A percentile compares a stretch with the other conserved stretches of the same genome.
Evolutionary conservation across 2,797 vertebrate species (phyloP).

Genomic region (Cacajao melanocephalus): DNA sequence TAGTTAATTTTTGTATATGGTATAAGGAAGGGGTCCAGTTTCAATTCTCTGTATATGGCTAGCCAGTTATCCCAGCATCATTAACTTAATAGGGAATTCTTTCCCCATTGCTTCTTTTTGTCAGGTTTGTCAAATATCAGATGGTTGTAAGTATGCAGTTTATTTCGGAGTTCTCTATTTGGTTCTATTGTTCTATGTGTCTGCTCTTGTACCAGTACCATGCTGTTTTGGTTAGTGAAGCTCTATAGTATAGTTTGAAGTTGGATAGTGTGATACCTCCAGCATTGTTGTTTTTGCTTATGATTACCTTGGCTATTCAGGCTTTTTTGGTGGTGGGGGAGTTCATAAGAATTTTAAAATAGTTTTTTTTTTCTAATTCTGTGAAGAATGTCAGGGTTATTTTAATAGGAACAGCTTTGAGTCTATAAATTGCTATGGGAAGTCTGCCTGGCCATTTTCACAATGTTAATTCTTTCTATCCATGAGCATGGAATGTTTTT

Average conservation of each 20-base stretch:
- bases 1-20: background rate
- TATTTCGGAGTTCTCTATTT: background rate
- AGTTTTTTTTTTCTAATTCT: background rate
- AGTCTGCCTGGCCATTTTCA: background rate
- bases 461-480: background rate
- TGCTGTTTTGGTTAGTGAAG: background rate
- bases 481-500: background rate
- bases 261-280: too few species aligned
- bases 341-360: background rate
- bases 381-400: background rate
- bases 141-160: background rate
- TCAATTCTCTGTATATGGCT: background rate
- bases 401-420: background rate
- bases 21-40: background rate
- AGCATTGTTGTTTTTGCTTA: background rate
- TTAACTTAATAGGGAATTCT: background rate
- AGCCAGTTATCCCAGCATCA: background rate
- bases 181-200: background rate
- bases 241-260: background rate
- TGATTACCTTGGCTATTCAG: background rate
- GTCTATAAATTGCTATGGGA: background rate
- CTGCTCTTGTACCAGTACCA: background rate
- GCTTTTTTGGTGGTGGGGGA: rapidly evolving
- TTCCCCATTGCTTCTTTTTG: background rate
- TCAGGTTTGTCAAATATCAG: background rate